Evolutionary conservation across 1,140 invertebrate genomes (phyloP), one percentile per base, ranked within the genome.

Genomic region (Hesperophylax magnus): DNA sequence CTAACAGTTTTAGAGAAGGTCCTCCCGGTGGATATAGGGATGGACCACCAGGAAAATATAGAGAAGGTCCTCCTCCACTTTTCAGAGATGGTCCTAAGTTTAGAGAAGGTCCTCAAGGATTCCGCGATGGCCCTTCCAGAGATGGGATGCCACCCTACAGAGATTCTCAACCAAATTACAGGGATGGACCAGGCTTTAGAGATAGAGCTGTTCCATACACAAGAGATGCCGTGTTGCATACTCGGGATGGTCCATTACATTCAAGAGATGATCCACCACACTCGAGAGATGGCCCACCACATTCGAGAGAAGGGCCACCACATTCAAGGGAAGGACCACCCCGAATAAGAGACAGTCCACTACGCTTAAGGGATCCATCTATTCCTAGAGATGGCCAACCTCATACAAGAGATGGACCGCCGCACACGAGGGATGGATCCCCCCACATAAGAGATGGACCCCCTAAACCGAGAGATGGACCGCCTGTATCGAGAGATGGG

Each of bases 1-100:
- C 54, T n/a, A 58, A 31, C 22, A 24, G 24, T 14, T 90, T 88
- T 79, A 86, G 89, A 63, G 89, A 90, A 75, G 85, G 83, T 77
- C 84, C 87, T 17, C 88, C 85, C 5, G 20, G 60, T n/a, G 63
- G 47, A 11, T 81, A 77, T 72, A 87, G 88, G 71, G 89, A 89
- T n/a, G 85, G 85, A 53, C 86, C 84, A 77, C 86, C 84, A 53
- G 72, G 63, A 69, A 54, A 20, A 11, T 90, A 87, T 34, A 76
- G 79, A 79, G 82, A 84, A 18, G 82, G 82, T 18, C 86, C 86
- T 34, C 85, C 85, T 89, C 82, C 85, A 88, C 60, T 89, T 18
- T 83, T 86, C 86, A 39, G 88, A 88, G 65, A 79, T 81, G 81
- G 87, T 86, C 84, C 80, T 39, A 82, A 84, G 27, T 82, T 82